Evolutionary conservation across 2,888 invertebrate genomes (phyloP), one percentile per base, ranked within the genome.

Genomic region (Spilosoma lubricipeda): DNA sequence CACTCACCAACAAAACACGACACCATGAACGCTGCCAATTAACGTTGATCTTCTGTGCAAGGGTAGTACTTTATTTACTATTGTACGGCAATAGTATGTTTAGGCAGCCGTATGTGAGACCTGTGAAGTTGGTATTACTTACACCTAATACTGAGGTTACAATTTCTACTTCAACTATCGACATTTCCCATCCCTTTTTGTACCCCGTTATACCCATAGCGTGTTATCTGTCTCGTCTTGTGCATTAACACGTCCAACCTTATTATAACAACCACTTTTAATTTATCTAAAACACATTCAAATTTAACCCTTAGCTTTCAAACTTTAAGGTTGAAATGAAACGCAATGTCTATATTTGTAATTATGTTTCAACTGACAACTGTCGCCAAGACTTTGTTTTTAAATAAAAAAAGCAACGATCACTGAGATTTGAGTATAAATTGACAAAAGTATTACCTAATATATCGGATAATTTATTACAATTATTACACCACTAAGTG

Each of bases 171-270:
- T 48, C 52, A 67, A 69, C 64, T 66, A 52, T 73, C 73, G 71
- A 68, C 52, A 27, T 20, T 30, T 20, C 67, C 90, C 81, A 81
- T 74, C 89, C 88, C 85, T 70, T 72, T 45, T 79, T 82, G 85
- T 87, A 87, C 87, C 87, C 87, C 88, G 89, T 86, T 86, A 84
- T 88, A 88, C 88, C 87, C 86, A 88, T 89, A 90, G 86, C 82
- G 86, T 87, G 90, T 91, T 93, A 93, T 94, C 93, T 91, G 89
- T 88, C 89, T 87, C 91, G 90, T 90, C 90, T 89, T 85, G 89
- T 90, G 89, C 92, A 93, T 93, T 93, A 93, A 93, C 93, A 93
- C 92, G 90, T 92, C 91, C 90, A 89, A 88, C 84, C 92, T 93
- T 90, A 93, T 94, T 93, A 94, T 88, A 91, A 89, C 89, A 89